Percentiles rank a stretch among this genome's conserved stretches.
These are phyloP conservation scores for Drosophila melanosoma DNA, from an alignment of 2,888 invertebrate species.

Conservation along the genomic window DNA sequence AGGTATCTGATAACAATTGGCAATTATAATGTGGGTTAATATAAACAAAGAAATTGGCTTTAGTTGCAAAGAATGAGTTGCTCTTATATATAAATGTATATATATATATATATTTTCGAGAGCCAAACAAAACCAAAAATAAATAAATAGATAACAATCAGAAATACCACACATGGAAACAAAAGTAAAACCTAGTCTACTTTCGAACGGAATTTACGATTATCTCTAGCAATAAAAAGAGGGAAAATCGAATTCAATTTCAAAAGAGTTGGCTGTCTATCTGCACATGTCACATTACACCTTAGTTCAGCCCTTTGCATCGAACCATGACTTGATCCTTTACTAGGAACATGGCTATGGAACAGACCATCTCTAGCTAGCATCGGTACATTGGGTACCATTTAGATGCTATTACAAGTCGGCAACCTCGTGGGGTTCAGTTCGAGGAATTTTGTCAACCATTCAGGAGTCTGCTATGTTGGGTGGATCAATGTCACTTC, in stretches of 20 bases:
- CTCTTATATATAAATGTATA: neutral
- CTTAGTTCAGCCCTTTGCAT: no score
- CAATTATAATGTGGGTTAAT: conserved; percentile 8
- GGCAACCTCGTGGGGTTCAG: neutral
- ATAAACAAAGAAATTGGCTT: neutral
- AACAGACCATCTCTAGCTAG: neutral
- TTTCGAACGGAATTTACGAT: neutral
- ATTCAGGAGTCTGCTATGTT: neutral
- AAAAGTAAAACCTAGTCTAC: neutral
- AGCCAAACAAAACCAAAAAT: neutral
- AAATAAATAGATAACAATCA: neutral
- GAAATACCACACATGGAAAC: neutral
- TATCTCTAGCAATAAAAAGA: neutral
- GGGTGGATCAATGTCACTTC: conserved; percentile 6
- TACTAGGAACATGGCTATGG: neutral
- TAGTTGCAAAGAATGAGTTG: neutral
- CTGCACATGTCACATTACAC: no score
- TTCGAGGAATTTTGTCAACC: neutral
- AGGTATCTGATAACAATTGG: no score
- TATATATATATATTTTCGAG: neutral
- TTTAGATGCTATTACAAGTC: neutral
- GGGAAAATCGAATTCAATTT: neutral
- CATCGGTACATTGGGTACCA: neutral
- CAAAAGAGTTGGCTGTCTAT: neutral
- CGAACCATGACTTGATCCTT: neutral